A percentile compares a stretch with the other conserved stretches of the same genome.
Conservation (phyloP, 2,113 vertebrate species). For the Trematomus loennbergii region DNA sequence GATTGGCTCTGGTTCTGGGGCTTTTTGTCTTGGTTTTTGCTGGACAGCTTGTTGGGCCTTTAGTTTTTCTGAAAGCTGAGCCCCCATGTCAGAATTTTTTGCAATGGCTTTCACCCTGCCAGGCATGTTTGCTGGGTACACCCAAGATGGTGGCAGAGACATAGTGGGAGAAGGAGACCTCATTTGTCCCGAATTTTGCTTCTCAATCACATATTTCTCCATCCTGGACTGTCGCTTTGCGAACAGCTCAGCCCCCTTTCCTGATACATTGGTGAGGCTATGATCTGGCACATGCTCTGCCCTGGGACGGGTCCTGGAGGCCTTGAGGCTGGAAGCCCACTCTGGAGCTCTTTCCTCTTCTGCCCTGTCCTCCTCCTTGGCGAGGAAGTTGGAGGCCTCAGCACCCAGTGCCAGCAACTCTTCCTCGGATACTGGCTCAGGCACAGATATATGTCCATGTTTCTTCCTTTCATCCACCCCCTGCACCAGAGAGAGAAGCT, state of each 20-base stretch:
- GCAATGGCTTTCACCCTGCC: slow-evolving; percentile 85
- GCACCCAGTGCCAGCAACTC: slow-evolving; percentile 95
- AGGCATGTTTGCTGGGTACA: slow-evolving; percentile 88
- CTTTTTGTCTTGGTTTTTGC: slow-evolving; percentile 69
- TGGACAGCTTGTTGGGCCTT: slow-evolving; percentile 80
- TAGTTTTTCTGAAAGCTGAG: slow-evolving; percentile 77
- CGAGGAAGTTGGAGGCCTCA: slow-evolving; percentile 93
- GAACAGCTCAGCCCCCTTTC: slow-evolving; percentile 95
- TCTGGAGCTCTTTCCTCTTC: slow-evolving; percentile 81
- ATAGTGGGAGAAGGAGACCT: slow-evolving; percentile 93
- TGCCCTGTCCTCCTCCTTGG: slow-evolving; percentile 71
- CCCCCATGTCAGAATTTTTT: slow-evolving; percentile 82
- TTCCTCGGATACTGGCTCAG: slow-evolving; percentile 85
- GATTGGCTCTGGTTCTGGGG: slow-evolving; percentile 57
- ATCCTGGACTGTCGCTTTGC: slow-evolving; percentile 94
- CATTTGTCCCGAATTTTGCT: slow-evolving; percentile 76
- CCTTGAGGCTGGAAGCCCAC: slow-evolving; percentile 95
- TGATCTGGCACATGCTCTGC: slow-evolving; percentile 88
- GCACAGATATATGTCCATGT: slow-evolving; percentile 84
- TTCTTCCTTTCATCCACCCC: slow-evolving; percentile 90
- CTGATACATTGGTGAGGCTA: slow-evolving; percentile 89
- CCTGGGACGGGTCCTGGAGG: slow-evolving; percentile 88
- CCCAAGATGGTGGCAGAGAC: slow-evolving; percentile 97
- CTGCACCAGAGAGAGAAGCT: slow-evolving; percentile 94
- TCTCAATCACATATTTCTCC: slow-evolving; percentile 93